Percentiles rank a stretch among this genome's conserved stretches.
Evolutionary conservation across 2,113 vertebrate species (phyloP).

Genomic region (Rattus rattus): DNA sequence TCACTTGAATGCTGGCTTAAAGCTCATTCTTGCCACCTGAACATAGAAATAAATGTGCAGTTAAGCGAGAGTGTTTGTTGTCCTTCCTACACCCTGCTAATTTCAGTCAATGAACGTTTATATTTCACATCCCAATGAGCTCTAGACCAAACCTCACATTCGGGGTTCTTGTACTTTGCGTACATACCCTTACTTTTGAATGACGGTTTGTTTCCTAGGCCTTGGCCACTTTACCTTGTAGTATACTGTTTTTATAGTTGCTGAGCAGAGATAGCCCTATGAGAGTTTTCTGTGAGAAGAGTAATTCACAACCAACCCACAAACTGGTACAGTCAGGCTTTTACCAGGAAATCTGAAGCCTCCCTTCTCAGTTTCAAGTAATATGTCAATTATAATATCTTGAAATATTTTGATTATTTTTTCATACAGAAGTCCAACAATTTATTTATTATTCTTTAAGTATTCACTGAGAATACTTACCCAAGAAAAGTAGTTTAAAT

Average conservation of each 20-base stretch:
- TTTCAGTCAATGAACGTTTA: slow-evolving; percentile 79
- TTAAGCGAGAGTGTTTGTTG: slow-evolving; percentile 85
- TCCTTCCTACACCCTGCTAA: slow-evolving; percentile 81
- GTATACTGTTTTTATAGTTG: slow-evolving; percentile 62
- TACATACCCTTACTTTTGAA: slow-evolving; percentile 37
- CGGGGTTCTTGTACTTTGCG: slow-evolving; percentile 49
- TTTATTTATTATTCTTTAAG: slow-evolving; percentile 55
- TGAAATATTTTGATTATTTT: slow-evolving; percentile 32
- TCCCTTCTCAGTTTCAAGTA: slow-evolving; percentile 56
- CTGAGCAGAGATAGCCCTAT: slow-evolving; percentile 44
- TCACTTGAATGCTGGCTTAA: slow-evolving; percentile 88
- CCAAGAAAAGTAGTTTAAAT: slow-evolving; percentile 16
- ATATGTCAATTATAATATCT: slow-evolving; percentile 40
- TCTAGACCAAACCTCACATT: slow-evolving; percentile 59
- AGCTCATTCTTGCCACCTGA: slow-evolving; percentile 87
- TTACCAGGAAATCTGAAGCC: slow-evolving; percentile 64
- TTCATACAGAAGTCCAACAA: not conserved
- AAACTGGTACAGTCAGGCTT: slow-evolving; percentile 51
- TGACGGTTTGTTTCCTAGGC: slow-evolving; percentile 67
- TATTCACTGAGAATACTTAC: slow-evolving; percentile 47
- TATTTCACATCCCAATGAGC: slow-evolving; percentile 66
- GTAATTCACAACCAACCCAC: slow-evolving; percentile 30
- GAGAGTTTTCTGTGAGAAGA: slow-evolving; percentile 59
- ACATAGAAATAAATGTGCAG: slow-evolving; percentile 84
- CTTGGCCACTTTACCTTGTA: slow-evolving; percentile 58